phyloP scores from a whole-genome alignment of 2,888 invertebrate genomes.

The Zaprionus lineosus region DNA sequence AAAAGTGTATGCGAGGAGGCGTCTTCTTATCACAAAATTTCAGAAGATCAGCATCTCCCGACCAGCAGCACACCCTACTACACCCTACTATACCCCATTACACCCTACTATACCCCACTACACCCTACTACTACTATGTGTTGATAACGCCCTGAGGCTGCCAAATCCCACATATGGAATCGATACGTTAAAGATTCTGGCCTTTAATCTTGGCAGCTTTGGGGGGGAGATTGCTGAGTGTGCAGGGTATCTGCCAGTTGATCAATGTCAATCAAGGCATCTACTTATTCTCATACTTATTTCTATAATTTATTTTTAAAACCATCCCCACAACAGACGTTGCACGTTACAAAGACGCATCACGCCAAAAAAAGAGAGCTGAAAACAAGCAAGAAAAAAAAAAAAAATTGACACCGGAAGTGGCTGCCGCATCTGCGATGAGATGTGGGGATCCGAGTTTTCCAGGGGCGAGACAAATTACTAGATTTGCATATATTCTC shows the following conservation, averaged over 20 bases:
- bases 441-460: constrained; percentile 34
- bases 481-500: constrained; percentile 69
- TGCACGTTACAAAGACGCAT: constrained; percentile 39
- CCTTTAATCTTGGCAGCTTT: too few species aligned
- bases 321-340: constrained; percentile 62
- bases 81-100: too few species aligned
- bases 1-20: constrained; percentile 30
- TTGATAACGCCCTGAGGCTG: too few species aligned
- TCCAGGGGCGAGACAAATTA: constrained; percentile 69
- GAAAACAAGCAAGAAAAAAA: constrained; percentile 42
- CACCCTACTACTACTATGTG: too few species aligned
- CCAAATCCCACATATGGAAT: too few species aligned
- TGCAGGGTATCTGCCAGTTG: constrained; percentile 15
- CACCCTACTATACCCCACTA: too few species aligned
- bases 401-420: constrained; percentile 72
- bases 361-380: constrained; percentile 34
- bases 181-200: too few species aligned
- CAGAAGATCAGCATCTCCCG: too few species aligned
- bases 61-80: too few species aligned
- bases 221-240: too few species aligned
- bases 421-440: constrained; percentile 70
- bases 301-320: constrained; percentile 72
- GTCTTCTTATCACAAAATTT: constrained; percentile 24
- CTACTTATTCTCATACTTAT: constrained; percentile 12
- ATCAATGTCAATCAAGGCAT: not conserved